These are phyloP conservation scores for Drosophila acutilabella DNA, from an alignment of 2,888 invertebrate species.

Conservation along the genomic window DNA sequence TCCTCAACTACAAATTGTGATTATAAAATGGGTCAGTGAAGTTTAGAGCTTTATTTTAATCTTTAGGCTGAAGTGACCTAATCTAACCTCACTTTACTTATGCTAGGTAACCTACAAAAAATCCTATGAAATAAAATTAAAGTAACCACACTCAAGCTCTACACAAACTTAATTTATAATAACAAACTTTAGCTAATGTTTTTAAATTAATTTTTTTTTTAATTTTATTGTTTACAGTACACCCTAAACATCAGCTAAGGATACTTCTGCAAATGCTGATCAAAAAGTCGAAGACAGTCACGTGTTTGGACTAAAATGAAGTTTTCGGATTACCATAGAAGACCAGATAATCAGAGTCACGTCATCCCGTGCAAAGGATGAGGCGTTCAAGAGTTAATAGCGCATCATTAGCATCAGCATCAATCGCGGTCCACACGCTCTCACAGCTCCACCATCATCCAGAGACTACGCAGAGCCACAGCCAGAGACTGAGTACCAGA, in stretches of 20 bases:
- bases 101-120: not conserved
- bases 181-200: too few species aligned
- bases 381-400: constrained; percentile 71
- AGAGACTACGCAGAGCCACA: constrained; percentile 5
- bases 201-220: not conserved
- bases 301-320: constrained; percentile 60
- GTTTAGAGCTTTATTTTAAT: too few species aligned
- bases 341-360: constrained; percentile 67
- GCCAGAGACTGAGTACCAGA: not conserved
- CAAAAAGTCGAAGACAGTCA: constrained; percentile 22
- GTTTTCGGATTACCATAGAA: constrained; percentile 59
- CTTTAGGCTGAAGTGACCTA: not conserved
- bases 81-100: not conserved
- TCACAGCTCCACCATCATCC: constrained; percentile 30
- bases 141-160: too few species aligned
- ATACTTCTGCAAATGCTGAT: constrained; percentile 13
- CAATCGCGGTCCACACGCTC: constrained; percentile 48
- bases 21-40: too few species aligned
- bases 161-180: too few species aligned
- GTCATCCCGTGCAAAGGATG: constrained; percentile 79
- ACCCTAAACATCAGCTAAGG: not conserved
- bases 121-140: too few species aligned
- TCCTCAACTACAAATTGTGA: too few species aligned
- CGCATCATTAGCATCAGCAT: constrained; percentile 64
- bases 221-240: constrained; percentile 21